These are phyloP conservation scores for Aphis gossypii DNA, from an alignment of 1,140 invertebrate genomes.

Conservation along the genomic window DNA sequence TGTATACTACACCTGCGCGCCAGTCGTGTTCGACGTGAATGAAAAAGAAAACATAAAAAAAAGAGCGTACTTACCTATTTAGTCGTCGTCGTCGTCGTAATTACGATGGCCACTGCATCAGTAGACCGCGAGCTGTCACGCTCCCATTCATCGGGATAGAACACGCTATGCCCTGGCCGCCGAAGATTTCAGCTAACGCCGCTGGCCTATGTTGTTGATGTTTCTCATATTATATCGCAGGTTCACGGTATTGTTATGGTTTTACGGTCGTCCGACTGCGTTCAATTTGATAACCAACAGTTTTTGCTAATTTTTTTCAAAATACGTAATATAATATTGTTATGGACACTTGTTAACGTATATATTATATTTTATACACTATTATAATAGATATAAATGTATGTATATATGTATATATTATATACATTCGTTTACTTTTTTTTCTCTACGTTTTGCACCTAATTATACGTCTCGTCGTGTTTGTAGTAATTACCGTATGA, in stretches of 20 bases:
- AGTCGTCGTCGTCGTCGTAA: neutral
- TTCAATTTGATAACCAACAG: neutral
- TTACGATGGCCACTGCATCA: neutral
- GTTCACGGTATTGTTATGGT: neutral
- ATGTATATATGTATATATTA: neutral
- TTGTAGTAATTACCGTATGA: neutral
- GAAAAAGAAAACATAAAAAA: neutral
- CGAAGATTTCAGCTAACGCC: too few relatives aligned
- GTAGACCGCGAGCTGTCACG: neutral
- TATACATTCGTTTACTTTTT: neutral
- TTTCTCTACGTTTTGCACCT: neutral
- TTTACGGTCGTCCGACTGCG: neutral
- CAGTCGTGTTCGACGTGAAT: neutral
- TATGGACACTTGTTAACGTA: neutral
- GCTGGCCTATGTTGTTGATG: neutral
- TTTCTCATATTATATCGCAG: neutral
- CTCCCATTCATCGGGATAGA: neutral
- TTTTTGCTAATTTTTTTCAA: neutral
- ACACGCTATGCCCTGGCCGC: neutral
- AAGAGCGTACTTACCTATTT: neutral
- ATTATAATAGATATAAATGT: too few relatives aligned
- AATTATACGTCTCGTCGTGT: neutral
- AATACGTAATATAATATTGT: neutral
- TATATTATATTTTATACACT: neutral
- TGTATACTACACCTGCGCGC: too few relatives aligned